Evolutionary conservation across 2,888 invertebrate genomes (phyloP), one percentile per base, ranked within the genome.

Genomic region (Nomada fabriciana): DNA sequence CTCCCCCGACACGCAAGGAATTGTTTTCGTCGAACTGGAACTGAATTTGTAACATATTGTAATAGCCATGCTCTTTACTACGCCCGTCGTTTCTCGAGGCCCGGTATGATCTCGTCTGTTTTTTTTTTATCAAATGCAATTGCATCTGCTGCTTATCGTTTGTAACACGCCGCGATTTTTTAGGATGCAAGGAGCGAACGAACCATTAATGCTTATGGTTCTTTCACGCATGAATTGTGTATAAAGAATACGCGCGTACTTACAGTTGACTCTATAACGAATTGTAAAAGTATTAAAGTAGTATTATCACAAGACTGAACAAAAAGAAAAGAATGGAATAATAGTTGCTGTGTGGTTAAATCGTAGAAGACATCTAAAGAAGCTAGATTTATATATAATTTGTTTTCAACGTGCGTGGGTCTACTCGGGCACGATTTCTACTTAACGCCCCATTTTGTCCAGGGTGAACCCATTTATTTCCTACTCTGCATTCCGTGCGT

Each of bases 261-360:
- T 70, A 69, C 86, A 71, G 82, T 81, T 81, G 77, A 84, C 77
- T 83, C 80, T 71, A 69, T 78, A 83, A 80, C 84, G 82, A 85
- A 86, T 82, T 81, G 83, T 88, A 89, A 89, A 91, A 92, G 90
- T 92, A 92, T 92, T 91, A 89, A 89, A 88, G 87, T 92, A 92
- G 91, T 92, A 92, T 92, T 92, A 70, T 88, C 87, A 87, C 86
- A 92, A 92, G 92, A 92, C 92, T 92, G 92, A 91, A 87, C 59
- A n/a, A 64, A 47, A 47, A 25, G 18, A 36, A 20, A 18, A 50
- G 18, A 74, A 63, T 18, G 53, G 25, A 67, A 70, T 88, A 87
- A 89, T 85, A 86, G 82, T 84, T 81, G 84, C 80, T 76, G 86
- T 80, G 83, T 83, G 84, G 80, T 87, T 80, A 76, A 82, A 70